Evolutionary conservation across 2,113 vertebrate genomes (phyloP).

Genomic region (Cichladusa arquata): DNA sequence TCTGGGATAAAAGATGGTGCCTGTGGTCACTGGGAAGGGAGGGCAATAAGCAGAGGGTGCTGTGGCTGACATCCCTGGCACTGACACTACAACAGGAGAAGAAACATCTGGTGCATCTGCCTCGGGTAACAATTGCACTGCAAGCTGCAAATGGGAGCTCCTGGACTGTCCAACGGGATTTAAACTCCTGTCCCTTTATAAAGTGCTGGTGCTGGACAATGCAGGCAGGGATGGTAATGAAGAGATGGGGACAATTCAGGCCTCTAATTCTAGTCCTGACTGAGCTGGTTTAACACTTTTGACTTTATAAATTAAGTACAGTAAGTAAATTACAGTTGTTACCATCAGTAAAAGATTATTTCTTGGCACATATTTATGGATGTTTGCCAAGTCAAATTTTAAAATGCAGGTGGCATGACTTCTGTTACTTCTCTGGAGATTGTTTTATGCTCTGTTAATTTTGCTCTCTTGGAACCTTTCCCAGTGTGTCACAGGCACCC

Average conservation of each 20-base stretch:
- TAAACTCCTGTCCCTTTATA: neutral
- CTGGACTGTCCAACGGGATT: rapidly evolving
- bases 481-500: neutral
- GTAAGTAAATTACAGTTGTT: neutral
- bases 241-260: neutral
- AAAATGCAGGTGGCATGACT: neutral
- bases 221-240: neutral
- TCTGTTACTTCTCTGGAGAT: neutral
- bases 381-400: neutral
- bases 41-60: neutral
- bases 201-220: neutral
- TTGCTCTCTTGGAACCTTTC: neutral
- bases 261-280: neutral
- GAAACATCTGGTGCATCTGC: neutral
- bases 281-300: rapidly evolving
- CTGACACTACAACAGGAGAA: rapidly evolving
- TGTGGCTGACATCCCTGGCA: neutral
- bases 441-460: neutral
- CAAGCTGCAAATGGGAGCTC: neutral
- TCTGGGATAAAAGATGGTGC: neutral
- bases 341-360: neutral
- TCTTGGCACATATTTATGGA: neutral
- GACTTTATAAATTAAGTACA: neutral
- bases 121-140: rapidly evolving
- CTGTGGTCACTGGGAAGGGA: neutral